phyloP scores from a whole-genome alignment of 2,113 vertebrate species.

The Paralichthys olivaceus region DNA sequence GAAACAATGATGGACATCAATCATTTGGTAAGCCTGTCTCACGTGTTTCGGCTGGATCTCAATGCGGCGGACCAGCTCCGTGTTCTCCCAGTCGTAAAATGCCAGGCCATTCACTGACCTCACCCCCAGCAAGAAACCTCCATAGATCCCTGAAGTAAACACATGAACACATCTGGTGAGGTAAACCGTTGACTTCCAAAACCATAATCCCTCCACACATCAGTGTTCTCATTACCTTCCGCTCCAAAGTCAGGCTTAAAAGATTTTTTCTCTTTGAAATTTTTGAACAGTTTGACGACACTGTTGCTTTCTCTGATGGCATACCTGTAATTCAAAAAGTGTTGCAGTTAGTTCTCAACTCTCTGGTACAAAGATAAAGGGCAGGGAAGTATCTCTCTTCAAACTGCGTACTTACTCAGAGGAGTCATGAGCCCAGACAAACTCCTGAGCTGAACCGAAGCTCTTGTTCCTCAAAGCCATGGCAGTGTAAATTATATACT shows the following conservation, averaged over 20 bases:
- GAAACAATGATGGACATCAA: background rate
- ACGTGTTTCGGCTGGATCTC: slow-evolving; percentile 99
- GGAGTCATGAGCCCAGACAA: slow-evolving; percentile 98
- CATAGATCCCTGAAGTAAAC: slow-evolving; percentile 89
- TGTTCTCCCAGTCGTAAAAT: slow-evolving; percentile 99
- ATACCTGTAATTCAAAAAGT: slow-evolving; percentile 82
- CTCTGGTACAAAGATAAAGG: background rate
- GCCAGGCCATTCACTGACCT: slow-evolving; percentile 96
- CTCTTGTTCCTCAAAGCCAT: slow-evolving; percentile 99
- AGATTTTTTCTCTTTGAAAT: slow-evolving; percentile 98
- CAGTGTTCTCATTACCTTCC: slow-evolving; percentile 85
- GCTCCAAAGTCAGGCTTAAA: slow-evolving; percentile 99
- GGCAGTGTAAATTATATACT: slow-evolving; percentile 99
- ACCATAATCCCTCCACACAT: background rate
- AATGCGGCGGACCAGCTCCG: slow-evolving; percentile 95
- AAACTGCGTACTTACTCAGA: slow-evolving; percentile 90
- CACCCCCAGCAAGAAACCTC: slow-evolving; percentile 95
- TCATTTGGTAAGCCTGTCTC: slow-evolving; percentile 44
- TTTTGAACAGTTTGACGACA: slow-evolving; percentile 98
- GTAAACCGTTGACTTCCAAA: background rate
- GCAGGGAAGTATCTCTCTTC: background rate
- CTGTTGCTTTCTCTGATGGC: slow-evolving; percentile 98
- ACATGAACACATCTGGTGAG: slow-evolving; percentile 7
- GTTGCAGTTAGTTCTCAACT: background rate
- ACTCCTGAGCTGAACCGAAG: slow-evolving; percentile 98